phyloP scores from a whole-genome alignment of 2,797 vertebrate genomes.

The Manis javanica region DNA sequence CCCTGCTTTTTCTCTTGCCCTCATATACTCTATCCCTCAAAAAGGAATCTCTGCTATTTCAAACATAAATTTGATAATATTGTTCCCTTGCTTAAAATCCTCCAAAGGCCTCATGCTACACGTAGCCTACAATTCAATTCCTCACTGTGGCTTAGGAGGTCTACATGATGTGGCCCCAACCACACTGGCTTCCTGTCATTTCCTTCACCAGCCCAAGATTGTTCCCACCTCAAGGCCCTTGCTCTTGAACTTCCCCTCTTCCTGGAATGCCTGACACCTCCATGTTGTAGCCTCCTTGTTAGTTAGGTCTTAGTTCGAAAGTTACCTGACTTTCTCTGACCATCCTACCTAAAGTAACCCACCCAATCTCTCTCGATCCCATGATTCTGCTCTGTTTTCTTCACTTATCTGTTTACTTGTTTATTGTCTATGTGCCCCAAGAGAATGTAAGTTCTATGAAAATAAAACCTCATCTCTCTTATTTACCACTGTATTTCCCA shows the following conservation, averaged over 20 bases:
- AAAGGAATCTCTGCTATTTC: slow-evolving; percentile 21
- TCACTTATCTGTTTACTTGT: background rate
- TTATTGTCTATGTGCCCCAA: background rate
- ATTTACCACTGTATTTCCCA: background rate
- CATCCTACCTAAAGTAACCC: background rate
- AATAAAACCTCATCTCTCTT: background rate
- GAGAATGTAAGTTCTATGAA: slow-evolving; percentile 12
- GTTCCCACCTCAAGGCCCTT: background rate
- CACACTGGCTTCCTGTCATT: background rate
- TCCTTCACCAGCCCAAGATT: background rate
- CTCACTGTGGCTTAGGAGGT: background rate
- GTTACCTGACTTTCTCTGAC: background rate
- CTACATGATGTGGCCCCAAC: background rate
- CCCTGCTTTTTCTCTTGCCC: background rate
- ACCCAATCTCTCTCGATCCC: background rate
- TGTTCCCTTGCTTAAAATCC: background rate
- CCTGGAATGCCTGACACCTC: background rate
- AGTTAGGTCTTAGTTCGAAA: background rate
- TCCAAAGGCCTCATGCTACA: background rate
- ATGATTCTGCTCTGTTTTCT: background rate
- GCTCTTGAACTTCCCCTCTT: background rate
- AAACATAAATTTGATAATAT: background rate
- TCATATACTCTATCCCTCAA: background rate
- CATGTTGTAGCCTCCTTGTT: background rate
- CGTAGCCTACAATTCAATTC: background rate